phyloP scores from a whole-genome alignment of 2,888 invertebrate genomes.

The Pharmacophagus antenor region DNA sequence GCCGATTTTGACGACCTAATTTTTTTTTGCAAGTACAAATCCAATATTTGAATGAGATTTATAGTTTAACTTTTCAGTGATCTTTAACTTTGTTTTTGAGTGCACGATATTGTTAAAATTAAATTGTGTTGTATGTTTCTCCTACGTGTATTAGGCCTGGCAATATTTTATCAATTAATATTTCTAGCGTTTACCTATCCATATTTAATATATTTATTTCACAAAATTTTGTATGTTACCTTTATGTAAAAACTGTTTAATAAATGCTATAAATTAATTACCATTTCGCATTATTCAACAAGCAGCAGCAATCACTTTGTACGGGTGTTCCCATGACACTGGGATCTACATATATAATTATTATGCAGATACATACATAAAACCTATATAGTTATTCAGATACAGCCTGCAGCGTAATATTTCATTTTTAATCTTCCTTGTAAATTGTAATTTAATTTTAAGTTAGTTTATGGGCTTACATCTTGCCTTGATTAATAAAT shows the following conservation, averaged over 20 bases:
- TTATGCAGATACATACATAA: neutral
- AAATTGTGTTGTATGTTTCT: slow-evolving; percentile 78
- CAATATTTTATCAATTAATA: slow-evolving; percentile 73
- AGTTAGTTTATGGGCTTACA: neutral
- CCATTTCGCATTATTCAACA: slow-evolving; percentile 75
- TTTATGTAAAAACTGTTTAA: slow-evolving; percentile 77
- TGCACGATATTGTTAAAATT: slow-evolving; percentile 78
- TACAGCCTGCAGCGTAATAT: neutral
- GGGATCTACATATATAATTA: neutral
- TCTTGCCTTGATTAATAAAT: neutral
- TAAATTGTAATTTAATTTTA: neutral
- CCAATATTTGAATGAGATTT: slow-evolving; percentile 78
- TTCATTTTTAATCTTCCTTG: neutral
- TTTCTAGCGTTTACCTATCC: slow-evolving; percentile 68
- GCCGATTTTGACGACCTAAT: slow-evolving; percentile 71
- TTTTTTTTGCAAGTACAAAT: slow-evolving; percentile 79
- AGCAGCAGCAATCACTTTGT: slow-evolving; percentile 32
- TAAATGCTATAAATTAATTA: slow-evolving; percentile 75
- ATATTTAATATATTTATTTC: slow-evolving; percentile 72
- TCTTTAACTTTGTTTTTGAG: slow-evolving; percentile 78
- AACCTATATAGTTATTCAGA: neutral
- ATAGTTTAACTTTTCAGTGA: slow-evolving; percentile 77
- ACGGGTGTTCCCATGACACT: slow-evolving; percentile 31
- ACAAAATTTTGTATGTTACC: slow-evolving; percentile 75
- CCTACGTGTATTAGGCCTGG: slow-evolving; percentile 77